Evolutionary conservation across 2,797 vertebrate genomes (phyloP).

Genomic region (Fistularia commersonii): DNA sequence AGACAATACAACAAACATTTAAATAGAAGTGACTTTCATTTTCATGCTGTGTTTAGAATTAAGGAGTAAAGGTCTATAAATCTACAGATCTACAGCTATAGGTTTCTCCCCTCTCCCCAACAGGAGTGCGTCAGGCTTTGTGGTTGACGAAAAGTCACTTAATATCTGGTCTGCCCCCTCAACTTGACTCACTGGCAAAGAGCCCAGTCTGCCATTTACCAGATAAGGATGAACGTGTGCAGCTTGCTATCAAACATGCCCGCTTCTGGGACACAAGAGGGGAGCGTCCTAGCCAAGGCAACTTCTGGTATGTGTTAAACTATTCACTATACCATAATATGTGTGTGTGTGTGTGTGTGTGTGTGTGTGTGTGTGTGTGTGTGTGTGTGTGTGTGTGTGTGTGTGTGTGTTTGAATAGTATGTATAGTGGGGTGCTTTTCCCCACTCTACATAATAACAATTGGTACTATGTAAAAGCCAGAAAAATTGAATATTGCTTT

Average conservation of each 20-base stretch:
- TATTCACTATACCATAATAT: not conserved
- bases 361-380: too few relatives aligned
- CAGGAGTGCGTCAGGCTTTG: conserved; percentile 87
- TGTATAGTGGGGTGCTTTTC: too few relatives aligned
- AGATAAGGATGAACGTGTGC: conserved; percentile 76
- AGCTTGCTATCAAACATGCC: conserved; percentile 75
- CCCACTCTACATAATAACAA: too few relatives aligned
- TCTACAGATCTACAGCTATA: not conserved
- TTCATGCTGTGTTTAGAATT: not conserved
- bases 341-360: too few relatives aligned
- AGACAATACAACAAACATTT: too few relatives aligned
- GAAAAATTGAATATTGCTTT: too few relatives aligned
- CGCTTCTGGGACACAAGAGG: conserved; percentile 84
- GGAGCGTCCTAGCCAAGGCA: conserved; percentile 63
- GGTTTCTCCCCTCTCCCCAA: not conserved
- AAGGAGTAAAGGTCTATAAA: not conserved
- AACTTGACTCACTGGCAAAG: conserved; percentile 64
- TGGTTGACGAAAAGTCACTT: conserved; percentile 90
- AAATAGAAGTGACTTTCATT: too few relatives aligned
- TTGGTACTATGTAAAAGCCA: too few relatives aligned
- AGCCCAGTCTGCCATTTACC: conserved; percentile 67
- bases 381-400: too few relatives aligned
- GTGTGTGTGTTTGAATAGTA: too few relatives aligned
- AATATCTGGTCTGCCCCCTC: conserved; percentile 79
- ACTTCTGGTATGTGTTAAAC: conserved; percentile 77